phyloP scores from a whole-genome alignment of 2,888 invertebrate genomes.

The Calliopum simillimum region DNA sequence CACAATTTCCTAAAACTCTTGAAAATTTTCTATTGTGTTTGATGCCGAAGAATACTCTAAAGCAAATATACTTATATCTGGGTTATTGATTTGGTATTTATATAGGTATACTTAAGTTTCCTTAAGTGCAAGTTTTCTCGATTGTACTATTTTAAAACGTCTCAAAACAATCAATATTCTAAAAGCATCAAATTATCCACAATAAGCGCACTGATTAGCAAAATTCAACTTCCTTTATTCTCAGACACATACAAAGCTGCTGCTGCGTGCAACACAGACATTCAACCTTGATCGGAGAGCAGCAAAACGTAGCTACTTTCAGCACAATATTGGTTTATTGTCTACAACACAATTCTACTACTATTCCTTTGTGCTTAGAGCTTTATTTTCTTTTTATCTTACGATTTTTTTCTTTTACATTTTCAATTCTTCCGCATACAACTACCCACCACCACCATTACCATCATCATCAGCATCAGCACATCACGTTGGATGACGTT shows the following conservation, averaged over 20 bases:
- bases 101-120: neutral
- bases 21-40: too few relatives aligned
- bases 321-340: neutral
- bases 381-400: neutral
- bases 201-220: conserved; percentile 18
- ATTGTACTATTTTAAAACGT: neutral
- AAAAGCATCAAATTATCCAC: conserved; percentile 15
- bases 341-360: neutral
- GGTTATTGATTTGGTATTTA: too few relatives aligned
- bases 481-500: neutral
- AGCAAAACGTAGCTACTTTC: neutral
- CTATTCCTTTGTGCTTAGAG: neutral
- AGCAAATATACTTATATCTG: too few relatives aligned
- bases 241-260: neutral
- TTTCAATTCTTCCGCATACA: neutral
- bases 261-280: neutral
- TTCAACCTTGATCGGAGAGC: neutral
- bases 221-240: too few relatives aligned
- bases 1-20: too few relatives aligned
- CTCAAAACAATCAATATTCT: conserved; percentile 2
- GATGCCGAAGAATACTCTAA: neutral
- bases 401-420: neutral
- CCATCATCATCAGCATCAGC: neutral
- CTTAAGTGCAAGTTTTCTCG: too few relatives aligned
- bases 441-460: neutral